A percentile compares a stretch with the other conserved stretches of the same genome.
These are phyloP conservation scores for Dryas iulia DNA, from an alignment of 1,140 invertebrate genomes.

Conservation along the genomic window DNA sequence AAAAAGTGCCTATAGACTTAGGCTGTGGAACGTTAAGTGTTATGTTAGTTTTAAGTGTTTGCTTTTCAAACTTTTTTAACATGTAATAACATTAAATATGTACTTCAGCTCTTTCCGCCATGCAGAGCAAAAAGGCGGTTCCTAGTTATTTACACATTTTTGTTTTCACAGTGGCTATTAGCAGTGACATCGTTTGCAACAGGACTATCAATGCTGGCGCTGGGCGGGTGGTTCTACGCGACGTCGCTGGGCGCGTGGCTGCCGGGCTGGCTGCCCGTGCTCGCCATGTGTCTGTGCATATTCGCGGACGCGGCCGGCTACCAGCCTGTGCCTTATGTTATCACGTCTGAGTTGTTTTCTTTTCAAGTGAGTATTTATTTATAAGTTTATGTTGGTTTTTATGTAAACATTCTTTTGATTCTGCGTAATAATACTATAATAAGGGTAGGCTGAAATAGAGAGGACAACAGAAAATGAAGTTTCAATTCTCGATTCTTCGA, in stretches of 20 bases:
- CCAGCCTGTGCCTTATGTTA: conserved; percentile 71
- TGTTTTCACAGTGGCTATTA: conserved; percentile 57
- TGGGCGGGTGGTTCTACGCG: conserved; percentile 68
- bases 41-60: too few species aligned
- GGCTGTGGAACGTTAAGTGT: too few species aligned
- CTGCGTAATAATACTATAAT: too few species aligned
- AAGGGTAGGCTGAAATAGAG: too few species aligned
- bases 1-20: too few species aligned
- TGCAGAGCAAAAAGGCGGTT: too few species aligned
- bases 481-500: too few species aligned
- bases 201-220: conserved; percentile 61
- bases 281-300: conserved; percentile 69
- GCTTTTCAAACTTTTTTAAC: too few species aligned
- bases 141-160: neutral
- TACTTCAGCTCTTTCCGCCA: too few species aligned
- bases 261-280: conserved; percentile 66
- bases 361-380: conserved; percentile 55
- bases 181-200: conserved; percentile 60
- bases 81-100: too few species aligned
- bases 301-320: conserved; percentile 66
- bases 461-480: too few species aligned
- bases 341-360: conserved; percentile 65
- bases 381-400: neutral
- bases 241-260: conserved; percentile 53
- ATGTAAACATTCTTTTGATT: too few species aligned